phyloP scores from a whole-genome alignment of 2,113 vertebrate genomes.

The Nothobranchius kuhntae region DNA sequence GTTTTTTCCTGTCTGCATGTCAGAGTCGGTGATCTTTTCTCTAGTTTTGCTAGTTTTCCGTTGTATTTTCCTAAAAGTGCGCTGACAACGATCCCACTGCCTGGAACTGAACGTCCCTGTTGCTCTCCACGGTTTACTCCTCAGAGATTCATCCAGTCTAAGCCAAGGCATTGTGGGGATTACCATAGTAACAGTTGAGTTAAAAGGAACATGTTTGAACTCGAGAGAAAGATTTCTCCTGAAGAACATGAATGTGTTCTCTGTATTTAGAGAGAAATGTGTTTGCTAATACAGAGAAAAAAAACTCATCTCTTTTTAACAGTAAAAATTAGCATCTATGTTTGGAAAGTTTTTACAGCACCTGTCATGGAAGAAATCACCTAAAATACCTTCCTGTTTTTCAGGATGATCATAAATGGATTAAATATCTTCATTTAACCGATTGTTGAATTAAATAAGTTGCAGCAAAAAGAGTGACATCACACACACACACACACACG shows the following conservation, averaged over 20 bases:
- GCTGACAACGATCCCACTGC: constrained; percentile 68
- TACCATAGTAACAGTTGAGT: constrained; percentile 44
- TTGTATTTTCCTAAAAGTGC: constrained; percentile 45
- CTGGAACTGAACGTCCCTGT: constrained; percentile 34
- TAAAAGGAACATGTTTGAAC: constrained; percentile 18
- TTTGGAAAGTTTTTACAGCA: too few relatives aligned
- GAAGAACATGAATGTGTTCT: background rate
- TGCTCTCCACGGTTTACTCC: constrained; percentile 47
- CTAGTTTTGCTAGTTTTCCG: constrained; percentile 25
- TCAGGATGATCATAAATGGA: background rate
- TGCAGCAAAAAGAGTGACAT: constrained; percentile 22
- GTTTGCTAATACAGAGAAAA: background rate
- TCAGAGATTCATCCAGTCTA: constrained; percentile 29
- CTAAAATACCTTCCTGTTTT: too few relatives aligned
- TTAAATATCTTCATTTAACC: background rate
- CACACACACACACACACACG: background rate
- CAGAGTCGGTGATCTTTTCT: constrained; percentile 34
- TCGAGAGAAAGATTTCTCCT: background rate
- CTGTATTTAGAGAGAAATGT: background rate
- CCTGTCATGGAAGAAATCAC: too few relatives aligned
- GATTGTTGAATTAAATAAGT: background rate
- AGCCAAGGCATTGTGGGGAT: constrained; percentile 33
- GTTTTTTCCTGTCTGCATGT: constrained; percentile 31
- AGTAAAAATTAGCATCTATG: background rate
- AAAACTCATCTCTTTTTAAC: background rate